These are phyloP conservation scores for Macrosteles quadrilineatus DNA, from an alignment of 1,140 invertebrate species.

Conservation along the genomic window DNA sequence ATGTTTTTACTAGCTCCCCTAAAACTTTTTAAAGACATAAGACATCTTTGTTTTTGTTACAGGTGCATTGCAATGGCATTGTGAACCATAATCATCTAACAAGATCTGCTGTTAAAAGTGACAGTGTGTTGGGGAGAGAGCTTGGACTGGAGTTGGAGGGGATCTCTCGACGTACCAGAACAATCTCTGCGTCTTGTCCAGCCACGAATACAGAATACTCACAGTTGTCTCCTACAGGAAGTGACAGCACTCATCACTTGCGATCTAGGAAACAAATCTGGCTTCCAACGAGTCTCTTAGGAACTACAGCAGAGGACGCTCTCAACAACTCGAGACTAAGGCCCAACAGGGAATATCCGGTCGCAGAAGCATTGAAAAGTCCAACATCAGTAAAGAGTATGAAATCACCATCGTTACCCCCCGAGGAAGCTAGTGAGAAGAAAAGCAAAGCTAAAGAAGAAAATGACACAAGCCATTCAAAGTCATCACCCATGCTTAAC, in stretches of 20 bases:
- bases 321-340: slow-evolving; percentile 12
- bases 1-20: no score
- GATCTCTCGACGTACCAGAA: slow-evolving; percentile 14
- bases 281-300: slow-evolving; percentile 40
- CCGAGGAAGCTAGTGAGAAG: not conserved
- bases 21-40: no score
- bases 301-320: slow-evolving; percentile 40
- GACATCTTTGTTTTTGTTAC: no score
- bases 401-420: not conserved
- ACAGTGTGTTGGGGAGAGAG: slow-evolving; percentile 12
- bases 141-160: not conserved
- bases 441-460: not conserved
- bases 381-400: not conserved
- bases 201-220: slow-evolving; percentile 26
- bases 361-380: slow-evolving; percentile 9
- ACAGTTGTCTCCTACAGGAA: slow-evolving; percentile 40
- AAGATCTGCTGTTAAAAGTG: slow-evolving; percentile 19
- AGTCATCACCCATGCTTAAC: not conserved
- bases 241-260: slow-evolving; percentile 41
- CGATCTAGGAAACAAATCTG: slow-evolving; percentile 28
- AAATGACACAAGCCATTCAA: not conserved
- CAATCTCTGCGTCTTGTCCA: slow-evolving; percentile 26
- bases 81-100: slow-evolving; percentile 29
- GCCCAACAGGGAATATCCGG: not conserved
- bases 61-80: slow-evolving; percentile 38